Conservation (phyloP, 1,140 invertebrate species). For the Drosophila murphyi region DNA sequence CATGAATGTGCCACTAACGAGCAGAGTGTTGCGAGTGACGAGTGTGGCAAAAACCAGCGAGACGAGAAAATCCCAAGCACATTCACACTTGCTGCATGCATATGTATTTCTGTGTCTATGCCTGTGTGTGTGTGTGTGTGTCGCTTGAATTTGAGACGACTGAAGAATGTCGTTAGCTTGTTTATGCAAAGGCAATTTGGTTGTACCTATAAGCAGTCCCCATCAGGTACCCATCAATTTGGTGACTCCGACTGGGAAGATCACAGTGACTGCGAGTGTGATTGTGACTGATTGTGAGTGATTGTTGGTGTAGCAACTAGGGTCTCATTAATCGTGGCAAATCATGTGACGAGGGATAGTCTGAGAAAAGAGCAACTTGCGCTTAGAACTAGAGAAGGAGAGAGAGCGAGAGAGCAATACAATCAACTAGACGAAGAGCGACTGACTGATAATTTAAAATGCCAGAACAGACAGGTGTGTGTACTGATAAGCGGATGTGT, state of each 20-base stretch:
- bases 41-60: slow-evolving; percentile 29
- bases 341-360: slow-evolving; percentile 34
- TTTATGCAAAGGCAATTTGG: slow-evolving; percentile 26
- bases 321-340: slow-evolving; percentile 54
- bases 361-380: too few relatives aligned
- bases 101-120: slow-evolving; percentile 9
- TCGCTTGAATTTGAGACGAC: neutral
- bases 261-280: slow-evolving; percentile 8
- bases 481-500: slow-evolving; percentile 25
- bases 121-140: slow-evolving; percentile 2
- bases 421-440: slow-evolving; percentile 10
- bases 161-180: slow-evolving; percentile 28
- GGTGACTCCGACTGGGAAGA: slow-evolving; percentile 2
- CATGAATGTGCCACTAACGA: slow-evolving; percentile 64
- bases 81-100: neutral
- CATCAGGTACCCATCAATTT: too few relatives aligned
- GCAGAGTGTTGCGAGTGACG: slow-evolving; percentile 48
- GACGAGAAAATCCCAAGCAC: slow-evolving; percentile 2
- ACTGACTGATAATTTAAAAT: slow-evolving; percentile 46
- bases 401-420: slow-evolving; percentile 12
- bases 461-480: slow-evolving; percentile 15
- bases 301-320: neutral
- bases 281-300: neutral
- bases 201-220: neutral
- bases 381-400: neutral